Percentiles rank a stretch among this genome's conserved stretches.
These are phyloP conservation scores for Condylostylus longicornis DNA, from an alignment of 1,140 invertebrate species.

Conservation along the genomic window DNA sequence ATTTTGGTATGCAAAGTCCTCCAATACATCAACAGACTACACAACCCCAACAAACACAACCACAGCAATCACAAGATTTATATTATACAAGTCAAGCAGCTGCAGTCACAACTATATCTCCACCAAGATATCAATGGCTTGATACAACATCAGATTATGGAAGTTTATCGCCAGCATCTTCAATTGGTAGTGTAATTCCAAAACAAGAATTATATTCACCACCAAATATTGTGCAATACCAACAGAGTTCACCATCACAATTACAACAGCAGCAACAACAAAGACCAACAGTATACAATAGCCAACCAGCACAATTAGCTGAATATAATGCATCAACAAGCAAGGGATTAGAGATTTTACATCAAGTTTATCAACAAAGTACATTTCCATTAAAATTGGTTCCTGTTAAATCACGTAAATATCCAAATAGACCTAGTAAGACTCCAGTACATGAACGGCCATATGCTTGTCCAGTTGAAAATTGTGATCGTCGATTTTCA, in stretches of 20 bases:
- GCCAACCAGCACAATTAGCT: slow-evolving; percentile 56
- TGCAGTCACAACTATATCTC: slow-evolving; percentile 13
- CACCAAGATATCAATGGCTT: slow-evolving; percentile 47
- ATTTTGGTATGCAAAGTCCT: slow-evolving; percentile 14
- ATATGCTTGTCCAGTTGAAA: slow-evolving; percentile 96
- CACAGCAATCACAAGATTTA: slow-evolving; percentile 15
- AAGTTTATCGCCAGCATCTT: no score
- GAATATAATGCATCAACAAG: slow-evolving; percentile 89
- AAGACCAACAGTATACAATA: slow-evolving; percentile 18
- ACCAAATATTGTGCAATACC: no score
- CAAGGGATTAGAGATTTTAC: slow-evolving; percentile 86
- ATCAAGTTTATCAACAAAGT: slow-evolving; percentile 77
- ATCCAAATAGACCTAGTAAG: slow-evolving; percentile 91
- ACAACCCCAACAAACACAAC: slow-evolving; percentile 22
- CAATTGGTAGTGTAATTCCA: slow-evolving; percentile 39
- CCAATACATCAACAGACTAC: slow-evolving; percentile 23
- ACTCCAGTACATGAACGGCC: slow-evolving; percentile 95
- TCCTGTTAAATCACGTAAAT: slow-evolving; percentile 87
- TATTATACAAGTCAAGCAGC: slow-evolving; percentile 21
- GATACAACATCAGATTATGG: slow-evolving; percentile 36
- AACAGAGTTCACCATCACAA: no score
- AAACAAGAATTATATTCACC: slow-evolving; percentile 55
- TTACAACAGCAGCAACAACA: slow-evolving; percentile 12
- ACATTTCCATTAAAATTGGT: slow-evolving; percentile 70
- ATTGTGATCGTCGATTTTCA: slow-evolving; percentile 92